Percentiles rank a stretch among this genome's conserved stretches.
Evolutionary conservation across 2,888 invertebrate species (phyloP).

Genomic region (Syrista parreyssii): DNA sequence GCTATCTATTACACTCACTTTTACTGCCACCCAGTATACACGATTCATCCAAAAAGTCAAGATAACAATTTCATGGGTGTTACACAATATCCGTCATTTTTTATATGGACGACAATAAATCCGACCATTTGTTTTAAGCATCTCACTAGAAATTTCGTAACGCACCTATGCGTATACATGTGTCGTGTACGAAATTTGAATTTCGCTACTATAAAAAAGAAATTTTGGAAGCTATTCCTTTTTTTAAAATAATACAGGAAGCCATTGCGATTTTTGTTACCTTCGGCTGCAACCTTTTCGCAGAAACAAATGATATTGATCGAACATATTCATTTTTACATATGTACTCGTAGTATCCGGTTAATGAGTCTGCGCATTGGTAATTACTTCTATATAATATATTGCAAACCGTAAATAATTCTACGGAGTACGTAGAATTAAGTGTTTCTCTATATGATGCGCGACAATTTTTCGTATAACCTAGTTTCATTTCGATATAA

Average conservation of each 20-base stretch:
- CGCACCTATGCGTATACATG: background rate
- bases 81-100: background rate
- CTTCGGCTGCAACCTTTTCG: background rate
- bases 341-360: background rate
- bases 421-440: background rate
- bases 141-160: background rate
- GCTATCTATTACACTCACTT: background rate
- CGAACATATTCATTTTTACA: background rate
- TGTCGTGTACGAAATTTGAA: background rate
- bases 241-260: background rate
- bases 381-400: background rate
- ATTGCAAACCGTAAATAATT: background rate
- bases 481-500: conserved; percentile 30
- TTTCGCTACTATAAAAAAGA: background rate
- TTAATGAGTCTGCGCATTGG: background rate
- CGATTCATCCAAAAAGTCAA: background rate
- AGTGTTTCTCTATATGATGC: background rate
- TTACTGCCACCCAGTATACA: background rate
- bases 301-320: background rate
- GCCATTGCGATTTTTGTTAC: background rate
- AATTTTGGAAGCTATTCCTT: background rate
- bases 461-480: background rate
- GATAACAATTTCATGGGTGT: background rate
- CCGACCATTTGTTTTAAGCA: background rate
- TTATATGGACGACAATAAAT: background rate